Conservation (phyloP, 1,140 invertebrate species). For the Sinonovacula constricta region DNA sequence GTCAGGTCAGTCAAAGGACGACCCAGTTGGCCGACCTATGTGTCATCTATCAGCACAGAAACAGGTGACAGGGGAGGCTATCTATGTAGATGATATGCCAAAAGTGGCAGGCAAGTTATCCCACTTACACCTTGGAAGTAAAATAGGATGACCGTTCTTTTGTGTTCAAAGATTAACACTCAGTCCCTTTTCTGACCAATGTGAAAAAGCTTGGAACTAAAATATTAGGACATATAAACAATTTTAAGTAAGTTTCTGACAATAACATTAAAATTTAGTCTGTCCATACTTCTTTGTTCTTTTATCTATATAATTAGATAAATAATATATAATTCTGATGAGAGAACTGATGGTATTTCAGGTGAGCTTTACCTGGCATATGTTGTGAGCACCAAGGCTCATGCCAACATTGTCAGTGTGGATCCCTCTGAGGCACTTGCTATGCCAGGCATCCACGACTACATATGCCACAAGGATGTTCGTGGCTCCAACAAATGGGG, state of each 20-base stretch:
- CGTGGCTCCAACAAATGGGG: slow-evolving; percentile 66
- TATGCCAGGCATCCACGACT: slow-evolving; percentile 82
- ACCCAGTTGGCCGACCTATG: slow-evolving; percentile 91
- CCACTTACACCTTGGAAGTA: no score
- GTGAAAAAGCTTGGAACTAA: no score
- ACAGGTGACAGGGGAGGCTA: slow-evolving; percentile 94
- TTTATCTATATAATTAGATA: no score
- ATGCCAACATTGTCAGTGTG: slow-evolving; percentile 85
- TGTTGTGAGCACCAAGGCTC: slow-evolving; percentile 88
- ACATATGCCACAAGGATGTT: slow-evolving; percentile 71
- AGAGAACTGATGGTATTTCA: no score
- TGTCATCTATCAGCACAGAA: slow-evolving; percentile 90
- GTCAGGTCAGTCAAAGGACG: slow-evolving; percentile 81
- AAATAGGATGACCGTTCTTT: no score
- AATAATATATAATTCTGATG: no score
- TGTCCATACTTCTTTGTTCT: no score
- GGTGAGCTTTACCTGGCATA: slow-evolving; percentile 85
- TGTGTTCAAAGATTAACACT: no score
- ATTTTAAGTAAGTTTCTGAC: no score
- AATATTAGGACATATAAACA: no score
- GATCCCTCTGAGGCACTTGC: slow-evolving; percentile 85
- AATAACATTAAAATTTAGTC: no score
- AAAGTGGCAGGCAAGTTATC: slow-evolving; percentile 55
- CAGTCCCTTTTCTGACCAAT: no score
- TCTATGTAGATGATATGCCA: slow-evolving; percentile 96